These are phyloP conservation scores for Clupea harengus DNA, from an alignment of 2,113 vertebrate species.

Conservation along the genomic window DNA sequence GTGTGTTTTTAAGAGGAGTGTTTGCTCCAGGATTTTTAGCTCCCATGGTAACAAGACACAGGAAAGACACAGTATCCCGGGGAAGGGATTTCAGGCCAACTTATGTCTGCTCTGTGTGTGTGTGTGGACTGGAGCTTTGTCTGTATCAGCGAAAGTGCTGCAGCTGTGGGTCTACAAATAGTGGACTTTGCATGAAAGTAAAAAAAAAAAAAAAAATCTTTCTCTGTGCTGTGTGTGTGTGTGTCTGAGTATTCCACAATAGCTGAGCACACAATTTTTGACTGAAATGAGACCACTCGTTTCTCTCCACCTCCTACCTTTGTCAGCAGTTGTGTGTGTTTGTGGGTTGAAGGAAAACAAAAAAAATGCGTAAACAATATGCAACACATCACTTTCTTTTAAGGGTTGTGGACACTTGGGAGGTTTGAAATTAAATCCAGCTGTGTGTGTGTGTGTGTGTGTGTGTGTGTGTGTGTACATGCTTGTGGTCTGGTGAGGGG, in stretches of 20 bases:
- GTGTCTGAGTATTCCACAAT: neutral
- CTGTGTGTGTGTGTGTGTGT: neutral
- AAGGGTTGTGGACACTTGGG: neutral
- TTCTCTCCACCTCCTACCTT: neutral
- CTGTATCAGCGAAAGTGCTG: neutral
- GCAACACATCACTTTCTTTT: neutral
- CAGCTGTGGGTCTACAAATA: neutral
- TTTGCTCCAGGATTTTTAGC: neutral
- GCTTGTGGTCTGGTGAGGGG: neutral
- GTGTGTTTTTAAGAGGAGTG: neutral
- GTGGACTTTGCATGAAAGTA: neutral
- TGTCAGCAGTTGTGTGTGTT: neutral
- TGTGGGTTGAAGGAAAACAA: neutral
- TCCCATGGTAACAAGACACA: slow-evolving; percentile 16
- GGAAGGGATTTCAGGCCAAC: neutral
- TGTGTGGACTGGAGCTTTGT: neutral
- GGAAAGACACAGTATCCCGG: neutral
- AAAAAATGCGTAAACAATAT: neutral
- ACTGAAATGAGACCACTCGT: neutral
- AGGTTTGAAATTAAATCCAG: neutral
- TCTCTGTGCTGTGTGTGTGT: neutral
- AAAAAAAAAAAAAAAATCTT: neutral
- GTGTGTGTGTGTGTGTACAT: neutral
- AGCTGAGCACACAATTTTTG: neutral
- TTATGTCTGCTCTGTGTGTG: neutral